Evolutionary conservation across 2,888 invertebrate genomes (phyloP), one percentile per base, ranked within the genome.

Genomic region (Prionchulus punctatus): DNA sequence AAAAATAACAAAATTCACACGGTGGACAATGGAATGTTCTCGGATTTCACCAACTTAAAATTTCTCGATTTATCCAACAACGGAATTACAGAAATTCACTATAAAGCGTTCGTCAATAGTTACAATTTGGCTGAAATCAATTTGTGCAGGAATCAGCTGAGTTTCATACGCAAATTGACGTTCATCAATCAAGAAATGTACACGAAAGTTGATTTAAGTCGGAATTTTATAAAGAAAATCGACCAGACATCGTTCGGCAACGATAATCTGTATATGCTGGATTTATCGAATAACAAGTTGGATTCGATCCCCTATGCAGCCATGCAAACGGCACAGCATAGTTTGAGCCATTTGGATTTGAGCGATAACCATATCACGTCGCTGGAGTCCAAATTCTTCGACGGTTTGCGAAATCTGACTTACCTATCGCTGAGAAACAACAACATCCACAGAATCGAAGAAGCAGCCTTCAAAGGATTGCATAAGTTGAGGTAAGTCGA

Each of bases 21-120:
- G 3, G 30, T 68, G n/a, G 58, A 60, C 1, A 48, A 51, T 12
- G 57, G 58, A 47, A 59, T 82, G 53, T 76, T 86, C 63, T 76
- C 80, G 28, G 79, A 81, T 52, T 75, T 85, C 36, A 79, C 79
- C 64, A 81, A 82, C 65, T 73, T 86, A 28, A 76, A 80, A 53
- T 78, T 78, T 60, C 73, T 86, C 54, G 79, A 80, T 30, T 73
- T 86, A 62, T 48, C 43, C 7, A 4, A 43, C 7, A 36, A 43
- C 43, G 3, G 12, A 4, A n/a, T 53, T 7, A 45, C 78, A 82
- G 50, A 49, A 26, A 12, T 49, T 7, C 50, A 49, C 28, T 15
- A 26, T 28, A 49, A 49, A 49, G 30, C 50, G 30, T 49, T 49
- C 7, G 7, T 30, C 12, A 30, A 7, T 3, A 15, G 3, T 4